phyloP scores from a whole-genome alignment of 2,113 vertebrate species.

The Brienomyrus longianalis region DNA sequence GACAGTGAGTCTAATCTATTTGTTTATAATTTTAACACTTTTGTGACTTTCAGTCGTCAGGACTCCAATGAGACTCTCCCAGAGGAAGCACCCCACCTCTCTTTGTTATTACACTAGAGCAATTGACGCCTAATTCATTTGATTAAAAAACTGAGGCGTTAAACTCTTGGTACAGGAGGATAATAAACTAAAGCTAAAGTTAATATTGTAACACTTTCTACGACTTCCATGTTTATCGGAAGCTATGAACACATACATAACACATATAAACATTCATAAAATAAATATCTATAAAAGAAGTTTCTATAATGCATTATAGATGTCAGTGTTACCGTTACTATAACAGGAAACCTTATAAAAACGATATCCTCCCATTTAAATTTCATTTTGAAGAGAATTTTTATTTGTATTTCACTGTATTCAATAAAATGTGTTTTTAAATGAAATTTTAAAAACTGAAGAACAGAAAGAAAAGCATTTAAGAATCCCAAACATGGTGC shows the following conservation, averaged over 20 bases:
- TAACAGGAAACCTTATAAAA: background rate
- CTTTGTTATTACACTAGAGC: background rate
- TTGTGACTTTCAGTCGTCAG: background rate
- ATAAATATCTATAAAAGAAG: too few relatives aligned
- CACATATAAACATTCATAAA: background rate
- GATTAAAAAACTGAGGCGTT: background rate
- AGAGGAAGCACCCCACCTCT: background rate
- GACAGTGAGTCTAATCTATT: background rate
- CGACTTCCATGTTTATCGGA: background rate
- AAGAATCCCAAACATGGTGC: background rate
- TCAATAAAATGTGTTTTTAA: background rate
- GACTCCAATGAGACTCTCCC: background rate
- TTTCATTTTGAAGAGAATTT: background rate
- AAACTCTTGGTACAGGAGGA: background rate
- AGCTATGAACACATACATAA: background rate
- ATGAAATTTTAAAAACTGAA: background rate
- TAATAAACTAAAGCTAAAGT: background rate
- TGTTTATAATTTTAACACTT: background rate
- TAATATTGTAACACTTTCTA: background rate
- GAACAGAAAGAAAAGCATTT: background rate
- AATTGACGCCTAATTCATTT: background rate
- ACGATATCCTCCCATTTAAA: background rate
- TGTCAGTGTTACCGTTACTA: background rate
- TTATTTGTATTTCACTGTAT: background rate
- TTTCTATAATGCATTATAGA: background rate